Conservation (phyloP, 2,113 vertebrate species). For the Hiodon tergisus region DNA sequence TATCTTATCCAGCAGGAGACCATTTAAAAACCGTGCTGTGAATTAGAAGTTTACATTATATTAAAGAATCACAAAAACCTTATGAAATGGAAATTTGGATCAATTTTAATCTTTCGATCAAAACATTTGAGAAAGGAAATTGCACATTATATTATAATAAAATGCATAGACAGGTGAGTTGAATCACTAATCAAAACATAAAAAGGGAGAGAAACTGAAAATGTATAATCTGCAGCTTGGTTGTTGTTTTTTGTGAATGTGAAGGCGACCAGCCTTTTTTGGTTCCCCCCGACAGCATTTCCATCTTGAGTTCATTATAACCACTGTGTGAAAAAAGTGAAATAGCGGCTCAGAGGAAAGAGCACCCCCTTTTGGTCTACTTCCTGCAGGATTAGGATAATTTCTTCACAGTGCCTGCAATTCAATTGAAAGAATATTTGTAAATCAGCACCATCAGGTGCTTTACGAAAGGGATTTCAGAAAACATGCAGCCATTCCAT, state of each 20-base stretch:
- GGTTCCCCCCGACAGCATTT: neutral
- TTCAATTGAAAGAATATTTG: neutral
- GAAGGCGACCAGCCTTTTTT: too few species aligned
- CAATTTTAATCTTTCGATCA: neutral
- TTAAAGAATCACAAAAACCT: neutral
- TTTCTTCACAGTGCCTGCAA: neutral
- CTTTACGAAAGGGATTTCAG: neutral
- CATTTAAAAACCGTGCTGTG: too few species aligned
- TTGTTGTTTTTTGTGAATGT: too few species aligned
- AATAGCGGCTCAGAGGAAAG: neutral
- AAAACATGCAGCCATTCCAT: neutral
- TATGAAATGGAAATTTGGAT: conserved; percentile 16
- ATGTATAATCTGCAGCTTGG: too few species aligned
- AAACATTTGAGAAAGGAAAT: conserved; percentile 22
- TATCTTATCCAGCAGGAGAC: too few species aligned
- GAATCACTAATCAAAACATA: conserved; percentile 3
- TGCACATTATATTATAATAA: conserved; percentile 8
- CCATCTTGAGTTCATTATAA: neutral
- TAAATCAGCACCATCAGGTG: neutral
- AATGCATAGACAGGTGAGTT: conserved; percentile 13
- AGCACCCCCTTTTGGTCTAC: conserved; percentile 16
- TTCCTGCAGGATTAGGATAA: neutral
- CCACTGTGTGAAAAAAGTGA: neutral
- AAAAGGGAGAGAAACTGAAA: too few species aligned
- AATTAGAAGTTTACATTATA: too few species aligned